These are phyloP conservation scores for Eremophila alpestris DNA, from an alignment of 2,797 vertebrate genomes.

Conservation along the genomic window DNA sequence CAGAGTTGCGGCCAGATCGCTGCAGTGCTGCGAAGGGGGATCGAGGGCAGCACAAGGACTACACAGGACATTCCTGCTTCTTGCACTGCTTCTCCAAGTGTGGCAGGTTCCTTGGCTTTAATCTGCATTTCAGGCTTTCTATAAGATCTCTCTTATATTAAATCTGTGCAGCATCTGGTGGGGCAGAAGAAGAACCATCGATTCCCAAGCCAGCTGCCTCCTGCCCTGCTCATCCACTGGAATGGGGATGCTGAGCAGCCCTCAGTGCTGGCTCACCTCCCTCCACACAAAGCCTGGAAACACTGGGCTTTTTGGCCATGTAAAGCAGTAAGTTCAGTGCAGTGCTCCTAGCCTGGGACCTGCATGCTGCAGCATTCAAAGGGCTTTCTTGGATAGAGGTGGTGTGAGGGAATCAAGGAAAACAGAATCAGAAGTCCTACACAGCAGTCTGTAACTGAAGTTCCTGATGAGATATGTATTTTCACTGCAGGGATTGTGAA, in stretches of 20 bases:
- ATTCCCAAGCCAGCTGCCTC: neutral
- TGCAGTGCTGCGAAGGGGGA: fast-evolving
- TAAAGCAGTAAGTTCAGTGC: neutral
- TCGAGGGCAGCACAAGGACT: fast-evolving
- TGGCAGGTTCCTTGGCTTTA: neutral
- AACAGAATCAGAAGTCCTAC: neutral
- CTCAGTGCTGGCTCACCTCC: neutral
- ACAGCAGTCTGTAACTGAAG: neutral
- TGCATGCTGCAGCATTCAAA: neutral
- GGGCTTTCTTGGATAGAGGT: neutral
- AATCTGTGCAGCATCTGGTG: neutral
- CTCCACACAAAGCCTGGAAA: neutral
- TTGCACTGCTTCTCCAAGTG: neutral
- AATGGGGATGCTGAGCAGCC: neutral
- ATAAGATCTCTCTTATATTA: neutral
- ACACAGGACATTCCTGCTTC: fast-evolving
- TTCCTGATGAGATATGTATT: neutral
- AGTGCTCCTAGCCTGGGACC: neutral
- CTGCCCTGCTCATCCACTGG: neutral
- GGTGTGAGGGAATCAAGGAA: neutral
- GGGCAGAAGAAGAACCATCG: fast-evolving
- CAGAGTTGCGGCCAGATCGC: fast-evolving
- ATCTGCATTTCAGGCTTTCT: neutral
- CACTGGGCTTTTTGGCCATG: neutral
- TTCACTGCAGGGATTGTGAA: neutral